These are phyloP conservation scores for Dendrocincla tyrannina DNA, from an alignment of 2,797 vertebrate species.

Conservation along the genomic window DNA sequence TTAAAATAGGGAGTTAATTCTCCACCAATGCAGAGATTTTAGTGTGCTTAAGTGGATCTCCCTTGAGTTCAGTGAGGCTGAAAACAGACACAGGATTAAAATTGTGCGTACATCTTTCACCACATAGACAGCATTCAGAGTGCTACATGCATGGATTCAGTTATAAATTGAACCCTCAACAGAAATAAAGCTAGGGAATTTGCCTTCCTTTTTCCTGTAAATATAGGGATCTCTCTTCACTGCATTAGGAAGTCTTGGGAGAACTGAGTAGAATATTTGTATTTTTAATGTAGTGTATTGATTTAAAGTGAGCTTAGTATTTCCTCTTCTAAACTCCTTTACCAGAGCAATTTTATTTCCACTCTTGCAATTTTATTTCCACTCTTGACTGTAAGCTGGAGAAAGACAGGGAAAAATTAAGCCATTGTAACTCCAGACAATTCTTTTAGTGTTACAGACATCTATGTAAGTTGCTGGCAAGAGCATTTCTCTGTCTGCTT, in stretches of 20 bases:
- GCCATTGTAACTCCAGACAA: not conserved
- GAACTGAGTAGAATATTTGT: not conserved
- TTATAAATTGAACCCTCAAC: not conserved
- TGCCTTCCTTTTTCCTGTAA: not conserved
- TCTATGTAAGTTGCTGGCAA: not conserved
- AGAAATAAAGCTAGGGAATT: not conserved
- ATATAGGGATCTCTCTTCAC: not conserved
- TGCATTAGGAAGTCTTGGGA: not conserved
- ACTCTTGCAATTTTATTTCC: not conserved
- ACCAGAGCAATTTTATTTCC: not conserved
- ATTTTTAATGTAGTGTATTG: not conserved
- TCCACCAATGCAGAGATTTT: not conserved
- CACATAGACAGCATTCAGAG: not conserved
- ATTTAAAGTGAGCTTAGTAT: not conserved
- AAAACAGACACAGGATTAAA: not conserved
- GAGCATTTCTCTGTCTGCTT: not conserved
- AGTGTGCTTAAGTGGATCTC: not conserved
- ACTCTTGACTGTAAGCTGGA: not conserved
- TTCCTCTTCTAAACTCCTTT: not conserved
- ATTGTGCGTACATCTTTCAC: accelerated
- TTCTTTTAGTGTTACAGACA: not conserved
- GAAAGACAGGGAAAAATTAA: not conserved
- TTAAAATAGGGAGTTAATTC: not conserved
- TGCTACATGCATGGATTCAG: not conserved
- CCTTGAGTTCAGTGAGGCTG: not conserved